These are phyloP conservation scores for Odontocolon sp. DNA, from an alignment of 2,888 invertebrate species.

Conservation along the genomic window DNA sequence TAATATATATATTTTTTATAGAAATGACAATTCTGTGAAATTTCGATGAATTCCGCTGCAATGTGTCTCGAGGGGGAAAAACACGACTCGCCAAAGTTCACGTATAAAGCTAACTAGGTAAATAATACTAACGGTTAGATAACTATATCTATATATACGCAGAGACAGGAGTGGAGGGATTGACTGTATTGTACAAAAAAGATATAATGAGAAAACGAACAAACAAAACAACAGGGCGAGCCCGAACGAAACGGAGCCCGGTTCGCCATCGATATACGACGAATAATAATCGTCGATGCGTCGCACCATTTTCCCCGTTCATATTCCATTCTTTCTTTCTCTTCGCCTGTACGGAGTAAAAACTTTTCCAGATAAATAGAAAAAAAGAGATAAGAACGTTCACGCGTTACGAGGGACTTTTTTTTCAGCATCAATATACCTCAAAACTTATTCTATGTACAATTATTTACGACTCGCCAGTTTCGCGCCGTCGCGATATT, in stretches of 20 bases:
- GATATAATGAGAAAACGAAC: slow-evolving; percentile 40
- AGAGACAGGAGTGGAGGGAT: slow-evolving; percentile 46
- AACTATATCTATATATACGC: slow-evolving; percentile 47
- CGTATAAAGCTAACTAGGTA: slow-evolving; percentile 56
- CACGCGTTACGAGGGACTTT: not conserved
- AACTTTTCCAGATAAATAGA: slow-evolving; percentile 14
- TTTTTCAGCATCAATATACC: slow-evolving; percentile 23
- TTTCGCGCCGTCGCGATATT: not conserved
- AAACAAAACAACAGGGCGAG: slow-evolving; percentile 52
- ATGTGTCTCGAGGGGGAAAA: slow-evolving; percentile 20
- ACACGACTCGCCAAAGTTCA: slow-evolving; percentile 40
- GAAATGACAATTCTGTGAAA: not conserved
- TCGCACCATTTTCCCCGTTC: not conserved
- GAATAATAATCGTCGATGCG: not conserved
- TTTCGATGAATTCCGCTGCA: not conserved
- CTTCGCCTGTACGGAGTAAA: not conserved
- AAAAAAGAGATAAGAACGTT: not conserved
- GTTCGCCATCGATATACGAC: not conserved
- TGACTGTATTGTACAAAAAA: slow-evolving; percentile 55
- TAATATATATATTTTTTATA: too few species aligned
- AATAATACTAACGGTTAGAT: slow-evolving; percentile 60
- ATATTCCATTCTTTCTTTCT: not conserved
- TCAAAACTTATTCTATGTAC: slow-evolving; percentile 46
- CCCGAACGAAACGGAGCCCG: not conserved
- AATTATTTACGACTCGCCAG: slow-evolving; percentile 19